These are phyloP conservation scores for Alosa sapidissima DNA, from an alignment of 2,797 vertebrate species.

Conservation along the genomic window DNA sequence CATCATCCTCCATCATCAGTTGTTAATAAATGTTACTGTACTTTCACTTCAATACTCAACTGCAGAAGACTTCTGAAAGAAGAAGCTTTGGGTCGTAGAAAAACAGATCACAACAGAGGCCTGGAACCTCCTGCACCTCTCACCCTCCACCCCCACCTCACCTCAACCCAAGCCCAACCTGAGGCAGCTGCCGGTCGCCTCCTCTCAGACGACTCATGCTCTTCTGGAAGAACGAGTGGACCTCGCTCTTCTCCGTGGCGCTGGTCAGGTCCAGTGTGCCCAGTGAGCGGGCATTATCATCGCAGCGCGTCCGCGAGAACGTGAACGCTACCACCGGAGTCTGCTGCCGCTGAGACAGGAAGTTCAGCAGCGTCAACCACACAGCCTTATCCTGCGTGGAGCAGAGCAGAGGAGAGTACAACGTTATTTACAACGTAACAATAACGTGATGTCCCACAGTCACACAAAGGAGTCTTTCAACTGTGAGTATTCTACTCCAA, in stretches of 20 bases:
- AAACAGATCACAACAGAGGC: no score
- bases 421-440: no score
- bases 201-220: constrained; percentile 85
- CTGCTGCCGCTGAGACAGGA: constrained; percentile 82
- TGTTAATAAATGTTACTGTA: background rate
- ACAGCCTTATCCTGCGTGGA: constrained; percentile 80
- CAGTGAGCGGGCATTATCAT: constrained; percentile 85
- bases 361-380: constrained; percentile 86
- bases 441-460: background rate
- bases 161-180: constrained; percentile 54
- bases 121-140: no score
- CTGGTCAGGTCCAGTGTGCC: constrained; percentile 85
- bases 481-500: background rate
- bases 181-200: constrained; percentile 82
- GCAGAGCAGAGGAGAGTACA: background rate
- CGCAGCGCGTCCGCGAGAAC: constrained; percentile 88
- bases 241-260: constrained; percentile 84
- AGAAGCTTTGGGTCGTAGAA: no score
- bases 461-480: background rate
- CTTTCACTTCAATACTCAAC: no score
- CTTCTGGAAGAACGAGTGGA: constrained; percentile 89
- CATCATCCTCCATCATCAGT: background rate
- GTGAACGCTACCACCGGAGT: constrained; percentile 92
- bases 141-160: no score
- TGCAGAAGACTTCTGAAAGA: no score